Evolutionary conservation across 2,797 vertebrate genomes (phyloP).

Genomic region (Urosaurus nigricauda): DNA sequence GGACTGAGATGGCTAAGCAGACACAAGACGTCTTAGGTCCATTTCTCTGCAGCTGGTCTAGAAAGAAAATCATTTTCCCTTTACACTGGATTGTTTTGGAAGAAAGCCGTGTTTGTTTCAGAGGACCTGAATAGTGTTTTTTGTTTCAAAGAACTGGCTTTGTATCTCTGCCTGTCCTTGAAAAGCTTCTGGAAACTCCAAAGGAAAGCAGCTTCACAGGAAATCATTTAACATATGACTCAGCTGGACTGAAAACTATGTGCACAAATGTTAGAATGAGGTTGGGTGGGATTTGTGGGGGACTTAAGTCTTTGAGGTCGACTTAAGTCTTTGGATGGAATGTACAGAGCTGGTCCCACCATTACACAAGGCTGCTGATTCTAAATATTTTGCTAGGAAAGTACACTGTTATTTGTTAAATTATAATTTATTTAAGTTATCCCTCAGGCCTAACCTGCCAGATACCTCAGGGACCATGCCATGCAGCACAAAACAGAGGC

Average conservation of each 20-base stretch:
- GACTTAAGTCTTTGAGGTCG: background rate
- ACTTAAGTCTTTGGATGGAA: background rate
- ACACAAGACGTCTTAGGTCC: slow-evolving; percentile 57
- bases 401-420: background rate
- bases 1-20: slow-evolving; percentile 39
- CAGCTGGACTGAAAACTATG: slow-evolving; percentile 3
- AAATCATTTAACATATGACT: slow-evolving; percentile 23
- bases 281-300: background rate
- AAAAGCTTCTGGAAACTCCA: slow-evolving; percentile 39
- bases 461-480: fast-evolving
- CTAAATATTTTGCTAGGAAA: background rate
- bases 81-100: slow-evolving; percentile 61
- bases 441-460: fast-evolving
- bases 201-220: background rate
- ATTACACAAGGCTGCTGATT: background rate
- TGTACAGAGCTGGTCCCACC: too few species aligned
- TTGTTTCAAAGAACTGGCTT: slow-evolving; percentile 33
- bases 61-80: slow-evolving; percentile 60
- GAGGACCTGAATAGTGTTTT: slow-evolving; percentile 53
- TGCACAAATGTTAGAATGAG: background rate
- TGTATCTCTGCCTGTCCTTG: slow-evolving; percentile 33
- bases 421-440: fast-evolving
- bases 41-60: slow-evolving; percentile 44
- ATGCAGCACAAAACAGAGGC: too few species aligned
- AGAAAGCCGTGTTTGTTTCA: slow-evolving; percentile 67